A percentile compares a stretch with the other conserved stretches of the same genome.
These are phyloP conservation scores for Cuniculus paca DNA, from an alignment of 2,797 vertebrate genomes.

Conservation along the genomic window DNA sequence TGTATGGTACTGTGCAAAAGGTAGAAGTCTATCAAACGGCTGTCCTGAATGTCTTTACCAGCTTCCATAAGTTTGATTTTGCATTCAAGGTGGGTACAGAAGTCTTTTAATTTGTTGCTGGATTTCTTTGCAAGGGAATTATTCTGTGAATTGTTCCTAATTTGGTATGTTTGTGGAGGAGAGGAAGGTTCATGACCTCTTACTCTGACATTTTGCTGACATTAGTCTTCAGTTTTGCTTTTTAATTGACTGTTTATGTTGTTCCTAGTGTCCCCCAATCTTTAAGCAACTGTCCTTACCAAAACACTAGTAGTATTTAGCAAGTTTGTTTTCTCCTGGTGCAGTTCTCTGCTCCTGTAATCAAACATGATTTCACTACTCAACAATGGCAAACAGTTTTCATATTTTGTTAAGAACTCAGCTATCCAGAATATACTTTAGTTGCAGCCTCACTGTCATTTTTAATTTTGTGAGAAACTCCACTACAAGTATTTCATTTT, in stretches of 20 bases:
- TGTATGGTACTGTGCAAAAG: background rate
- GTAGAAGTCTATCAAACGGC: background rate
- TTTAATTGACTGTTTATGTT: background rate
- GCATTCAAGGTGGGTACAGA: background rate
- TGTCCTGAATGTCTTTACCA: background rate
- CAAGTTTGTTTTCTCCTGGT: background rate
- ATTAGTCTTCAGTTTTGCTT: background rate
- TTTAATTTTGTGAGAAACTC: slow-evolving; percentile 1
- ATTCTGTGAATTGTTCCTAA: background rate
- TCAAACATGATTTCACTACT: background rate
- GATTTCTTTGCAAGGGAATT: background rate
- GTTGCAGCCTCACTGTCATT: background rate
- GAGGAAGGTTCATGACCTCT: background rate
- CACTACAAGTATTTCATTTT: background rate
- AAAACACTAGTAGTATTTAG: background rate
- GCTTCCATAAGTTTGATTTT: background rate
- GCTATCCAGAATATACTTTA: background rate
- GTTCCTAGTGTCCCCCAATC: background rate
- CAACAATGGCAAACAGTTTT: background rate
- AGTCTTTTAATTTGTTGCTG: background rate
- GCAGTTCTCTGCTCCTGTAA: background rate
- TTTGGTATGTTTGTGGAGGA: background rate
- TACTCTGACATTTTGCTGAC: background rate
- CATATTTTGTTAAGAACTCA: background rate
- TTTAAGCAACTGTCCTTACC: background rate